Evolutionary conservation across 2,888 invertebrate species (phyloP), one percentile per base, ranked within the genome.

Genomic region (Incurvaria masculella): DNA sequence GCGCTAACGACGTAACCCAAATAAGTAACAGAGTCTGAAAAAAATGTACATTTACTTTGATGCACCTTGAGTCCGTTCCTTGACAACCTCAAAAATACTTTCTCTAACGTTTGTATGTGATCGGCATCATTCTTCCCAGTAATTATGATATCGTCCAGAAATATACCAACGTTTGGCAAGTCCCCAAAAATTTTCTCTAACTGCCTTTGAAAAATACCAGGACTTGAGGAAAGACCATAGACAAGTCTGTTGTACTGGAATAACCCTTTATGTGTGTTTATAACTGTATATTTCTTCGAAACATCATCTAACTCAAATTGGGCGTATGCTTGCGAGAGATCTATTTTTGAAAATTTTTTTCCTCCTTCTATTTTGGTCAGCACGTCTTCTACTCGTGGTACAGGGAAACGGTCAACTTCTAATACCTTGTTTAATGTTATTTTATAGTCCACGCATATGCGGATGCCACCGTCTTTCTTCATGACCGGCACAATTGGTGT

Each of bases 401-500:
- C 17, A 1, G 51, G 51, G 18, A 43, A 49, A 19, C 47, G 42
- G 40, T 51, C 49, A 16, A 51, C 46, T 41, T 45, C 17, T 33
- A 51, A 44, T 14, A 41, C 49, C 11, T 33, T 42, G 38, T 51
- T 48, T 4, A 51, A 17, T 17, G 51, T 51, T 10, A 42, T 42
- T 23, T 51, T 51, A 21, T 44, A 51, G 18, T 51, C 51, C 4
- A 46, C 51, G 23, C 49, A 51, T 14, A 47, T 45, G 11, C 45
- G 21, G 11, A 50, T 19, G 3, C 19, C n/a, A 6, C 51, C 44
- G 27, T 49, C 53, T 1, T 48, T 42, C 14, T 51, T 51, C 8
- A 45, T 49, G 17, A 54, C 52, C 16, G 53, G 49, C 17, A 55
- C 49, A 49, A 55, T 48, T 19, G n/a, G n/a, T n/a, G n/a, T n/a